Conservation (phyloP, 2,113 vertebrate species). For the Motacilla tschutschensis region DNA sequence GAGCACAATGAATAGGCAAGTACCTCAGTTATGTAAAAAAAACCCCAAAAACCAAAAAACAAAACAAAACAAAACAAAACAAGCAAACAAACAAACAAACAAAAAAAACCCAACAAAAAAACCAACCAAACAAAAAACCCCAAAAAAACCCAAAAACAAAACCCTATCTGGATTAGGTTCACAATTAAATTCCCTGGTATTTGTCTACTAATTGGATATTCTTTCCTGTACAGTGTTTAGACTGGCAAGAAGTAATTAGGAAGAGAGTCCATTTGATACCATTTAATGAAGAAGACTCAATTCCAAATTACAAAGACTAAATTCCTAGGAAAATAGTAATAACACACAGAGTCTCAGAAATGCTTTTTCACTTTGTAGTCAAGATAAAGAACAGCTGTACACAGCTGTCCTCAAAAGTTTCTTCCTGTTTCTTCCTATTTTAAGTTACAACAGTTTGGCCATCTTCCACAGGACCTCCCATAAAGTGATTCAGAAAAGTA, state of each 20-base stretch:
- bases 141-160: background rate
- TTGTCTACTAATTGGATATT: background rate
- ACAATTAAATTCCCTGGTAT: background rate
- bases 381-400: constrained; percentile 46
- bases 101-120: no score
- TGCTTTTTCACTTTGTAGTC: constrained; percentile 41
- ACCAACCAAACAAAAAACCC: no score
- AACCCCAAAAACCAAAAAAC: no score
- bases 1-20: background rate
- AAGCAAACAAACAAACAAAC: no score
- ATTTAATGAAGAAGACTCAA: background rate
- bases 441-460: constrained; percentile 6
- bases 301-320: constrained; percentile 3
- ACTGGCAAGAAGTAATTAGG: background rate
- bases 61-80: no score
- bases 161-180: background rate
- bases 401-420: constrained; percentile 26
- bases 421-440: background rate
- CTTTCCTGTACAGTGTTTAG: background rate
- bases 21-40: background rate
- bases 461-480: constrained; percentile 32
- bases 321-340: background rate
- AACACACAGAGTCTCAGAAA: background rate
- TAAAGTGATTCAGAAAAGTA: background rate
- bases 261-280: background rate